A percentile compares a stretch with the other conserved stretches of the same genome.
These are phyloP conservation scores for Synanthedon andrenaeformis DNA, from an alignment of 2,888 invertebrate species.

Conservation along the genomic window DNA sequence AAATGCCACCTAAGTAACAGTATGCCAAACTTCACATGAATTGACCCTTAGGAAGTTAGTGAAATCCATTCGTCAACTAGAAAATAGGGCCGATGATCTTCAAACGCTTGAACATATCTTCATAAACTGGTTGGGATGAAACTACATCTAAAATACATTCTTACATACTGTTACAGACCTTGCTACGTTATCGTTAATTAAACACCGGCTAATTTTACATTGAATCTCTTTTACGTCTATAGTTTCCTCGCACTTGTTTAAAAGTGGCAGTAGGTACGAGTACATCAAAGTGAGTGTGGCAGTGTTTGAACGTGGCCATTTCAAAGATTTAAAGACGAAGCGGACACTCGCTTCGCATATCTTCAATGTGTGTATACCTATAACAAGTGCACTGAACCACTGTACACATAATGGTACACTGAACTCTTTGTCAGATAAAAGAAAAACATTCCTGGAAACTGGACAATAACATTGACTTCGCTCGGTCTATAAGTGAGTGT, in stretches of 20 bases:
- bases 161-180: no score
- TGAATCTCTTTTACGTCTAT: neutral
- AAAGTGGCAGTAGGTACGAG: constrained; percentile 2
- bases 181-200: no score
- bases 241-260: neutral
- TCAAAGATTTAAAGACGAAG: constrained; percentile 9
- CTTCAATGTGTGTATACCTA: constrained; percentile 2
- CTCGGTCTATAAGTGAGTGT: no score
- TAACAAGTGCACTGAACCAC: constrained; percentile 15
- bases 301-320: constrained; percentile 12
- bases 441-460: constrained; percentile 48
- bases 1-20: no score
- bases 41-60: no score
- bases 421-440: constrained; percentile 45
- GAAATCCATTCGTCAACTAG: no score
- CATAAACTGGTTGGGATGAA: no score
- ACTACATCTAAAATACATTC: no score
- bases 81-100: no score
- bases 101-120: no score
- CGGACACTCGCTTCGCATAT: constrained; percentile 21
- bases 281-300: constrained; percentile 6
- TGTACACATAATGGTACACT: constrained; percentile 32
- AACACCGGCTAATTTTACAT: no score
- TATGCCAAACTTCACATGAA: no score
- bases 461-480: constrained; percentile 29